Percentiles rank a stretch among this genome's conserved stretches.
Conservation (phyloP, 1,140 invertebrate species). For the Aricia agestis region DNA sequence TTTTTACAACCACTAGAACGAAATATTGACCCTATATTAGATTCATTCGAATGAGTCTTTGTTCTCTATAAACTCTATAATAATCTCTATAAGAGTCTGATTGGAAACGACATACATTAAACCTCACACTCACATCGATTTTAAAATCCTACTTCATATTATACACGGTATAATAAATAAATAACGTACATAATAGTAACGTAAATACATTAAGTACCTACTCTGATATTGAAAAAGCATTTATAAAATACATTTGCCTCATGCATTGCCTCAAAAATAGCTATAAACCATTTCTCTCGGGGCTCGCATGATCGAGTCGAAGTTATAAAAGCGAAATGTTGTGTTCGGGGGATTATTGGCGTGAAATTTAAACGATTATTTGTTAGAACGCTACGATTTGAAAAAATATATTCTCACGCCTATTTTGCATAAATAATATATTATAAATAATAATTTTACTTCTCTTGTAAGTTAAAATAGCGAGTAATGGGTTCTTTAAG, state of each 20-base stretch:
- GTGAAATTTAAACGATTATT: conserved; percentile 3
- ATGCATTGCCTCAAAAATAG: background rate
- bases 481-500: background rate
- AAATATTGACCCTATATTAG: background rate
- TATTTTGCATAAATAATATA: background rate
- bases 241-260: background rate
- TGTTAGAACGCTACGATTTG: background rate
- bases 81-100: no score
- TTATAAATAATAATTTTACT: background rate
- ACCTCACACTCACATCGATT: no score
- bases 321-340: conserved; percentile 3
- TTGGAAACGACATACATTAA: no score
- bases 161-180: no score
- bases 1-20: background rate
- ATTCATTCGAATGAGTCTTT: background rate
- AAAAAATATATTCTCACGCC: background rate
- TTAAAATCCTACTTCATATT: no score
- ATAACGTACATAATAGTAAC: no score
- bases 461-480: background rate
- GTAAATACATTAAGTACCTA: no score
- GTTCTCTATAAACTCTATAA: background rate
- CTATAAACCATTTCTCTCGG: background rate
- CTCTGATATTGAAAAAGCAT: background rate
- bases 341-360: conserved; percentile 1
- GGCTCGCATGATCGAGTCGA: background rate